Evolutionary conservation across 2,888 invertebrate genomes (phyloP).

Genomic region (Caenorhabditis sp.): DNA sequence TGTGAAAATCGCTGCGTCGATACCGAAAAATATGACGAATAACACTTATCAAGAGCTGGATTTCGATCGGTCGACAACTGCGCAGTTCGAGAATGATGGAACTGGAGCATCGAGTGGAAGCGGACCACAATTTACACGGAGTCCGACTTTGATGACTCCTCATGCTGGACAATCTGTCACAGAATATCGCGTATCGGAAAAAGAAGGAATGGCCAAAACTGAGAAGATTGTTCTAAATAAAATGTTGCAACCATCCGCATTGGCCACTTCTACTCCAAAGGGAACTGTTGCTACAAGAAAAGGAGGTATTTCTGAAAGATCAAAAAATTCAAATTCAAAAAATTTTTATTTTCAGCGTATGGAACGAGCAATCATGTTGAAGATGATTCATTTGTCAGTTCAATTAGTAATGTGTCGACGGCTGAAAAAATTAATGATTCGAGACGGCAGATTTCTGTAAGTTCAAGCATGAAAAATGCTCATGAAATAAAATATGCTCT

Average conservation of each 20-base stretch:
- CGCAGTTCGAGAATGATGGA: slow-evolving; percentile 30
- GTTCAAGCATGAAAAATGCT: background rate
- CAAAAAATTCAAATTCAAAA: background rate
- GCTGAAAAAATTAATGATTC: slow-evolving; percentile 40
- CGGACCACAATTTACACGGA: slow-evolving; percentile 35
- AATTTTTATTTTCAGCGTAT: background rate
- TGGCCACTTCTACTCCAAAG: slow-evolving; percentile 44
- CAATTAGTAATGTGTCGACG: slow-evolving; percentile 43
- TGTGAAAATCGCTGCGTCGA: background rate
- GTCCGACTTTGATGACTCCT: slow-evolving; percentile 38
- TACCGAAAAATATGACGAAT: slow-evolving; percentile 12
- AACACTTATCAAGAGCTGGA: slow-evolving; percentile 34
- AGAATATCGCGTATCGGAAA: slow-evolving; percentile 38
- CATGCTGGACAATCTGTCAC: slow-evolving; percentile 43
- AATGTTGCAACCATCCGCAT: slow-evolving; percentile 24
- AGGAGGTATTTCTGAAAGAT: background rate
- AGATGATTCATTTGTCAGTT: slow-evolving; percentile 50
- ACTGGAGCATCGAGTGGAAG: slow-evolving; percentile 8
- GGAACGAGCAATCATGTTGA: slow-evolving; percentile 8
- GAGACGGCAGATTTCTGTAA: slow-evolving; percentile 27
- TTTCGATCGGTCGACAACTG: slow-evolving; percentile 23
- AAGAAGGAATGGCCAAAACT: slow-evolving; percentile 29
- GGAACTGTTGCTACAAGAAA: slow-evolving; percentile 30
- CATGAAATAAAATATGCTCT: background rate
- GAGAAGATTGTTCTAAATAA: slow-evolving; percentile 38